Evolutionary conservation across 1,140 invertebrate genomes (phyloP).

Genomic region (Cyclargus thomasi): DNA sequence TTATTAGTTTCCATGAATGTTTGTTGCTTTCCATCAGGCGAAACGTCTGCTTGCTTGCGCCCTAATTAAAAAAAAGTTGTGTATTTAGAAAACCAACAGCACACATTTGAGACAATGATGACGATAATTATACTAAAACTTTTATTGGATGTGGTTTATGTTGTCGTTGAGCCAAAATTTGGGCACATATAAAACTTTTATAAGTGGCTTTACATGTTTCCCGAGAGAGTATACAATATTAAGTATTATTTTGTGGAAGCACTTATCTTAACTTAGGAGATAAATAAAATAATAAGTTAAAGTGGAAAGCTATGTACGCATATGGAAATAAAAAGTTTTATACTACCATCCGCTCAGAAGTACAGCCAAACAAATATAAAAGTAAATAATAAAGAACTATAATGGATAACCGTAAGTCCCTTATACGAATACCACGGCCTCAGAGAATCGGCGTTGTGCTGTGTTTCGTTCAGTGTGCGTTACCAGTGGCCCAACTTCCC

Average conservation of each 20-base stretch:
- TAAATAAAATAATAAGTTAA: slow-evolving; percentile 15
- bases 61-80: no score
- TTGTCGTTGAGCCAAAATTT: neutral
- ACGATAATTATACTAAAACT: neutral
- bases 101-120: neutral
- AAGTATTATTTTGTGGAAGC: slow-evolving; percentile 8
- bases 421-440: no score
- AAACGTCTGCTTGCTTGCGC: no score
- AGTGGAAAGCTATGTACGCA: slow-evolving; percentile 10
- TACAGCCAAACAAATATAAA: neutral
- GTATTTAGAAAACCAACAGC: no score
- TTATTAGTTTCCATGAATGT: no score
- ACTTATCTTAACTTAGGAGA: slow-evolving; percentile 6
- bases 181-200: slow-evolving; percentile 2
- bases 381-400: neutral
- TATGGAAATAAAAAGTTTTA: slow-evolving; percentile 7
- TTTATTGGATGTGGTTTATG: neutral
- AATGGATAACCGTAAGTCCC: no score
- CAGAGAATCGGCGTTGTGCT: no score
- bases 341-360: neutral
- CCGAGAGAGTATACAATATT: slow-evolving; percentile 4
- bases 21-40: no score
- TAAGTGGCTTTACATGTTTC: slow-evolving; percentile 11
- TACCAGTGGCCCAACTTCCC: no score
- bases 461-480: no score